Evolutionary conservation across 1,140 invertebrate species (phyloP), one percentile per base, ranked within the genome.

Genomic region (Venturia canescens): DNA sequence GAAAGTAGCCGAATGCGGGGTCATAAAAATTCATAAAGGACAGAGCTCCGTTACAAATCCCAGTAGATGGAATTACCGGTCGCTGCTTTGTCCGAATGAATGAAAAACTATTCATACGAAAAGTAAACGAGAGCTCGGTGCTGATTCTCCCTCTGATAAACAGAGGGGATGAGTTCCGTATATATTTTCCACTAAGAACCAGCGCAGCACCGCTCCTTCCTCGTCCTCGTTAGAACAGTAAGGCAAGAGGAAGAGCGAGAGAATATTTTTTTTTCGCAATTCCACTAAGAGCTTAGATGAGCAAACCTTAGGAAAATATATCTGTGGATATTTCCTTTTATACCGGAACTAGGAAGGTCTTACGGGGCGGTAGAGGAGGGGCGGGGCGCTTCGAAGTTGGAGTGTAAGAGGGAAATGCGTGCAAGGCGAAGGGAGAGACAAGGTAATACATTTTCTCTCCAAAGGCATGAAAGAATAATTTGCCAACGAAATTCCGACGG

Each of bases 391-490:
- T n/a, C n/a, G 72, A 74, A 66, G 31, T 34, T 53, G 6, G 13
- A 74, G 48, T 11, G 31, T 11, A 38, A 67, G 74, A 70, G 29
- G 27, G 48, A 80, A 82, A 53, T 34, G 48, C 74, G 50, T 44
- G 48, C 23, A 76, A 31, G 63, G n/a, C n/a, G 21, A 27, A 67
- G 72, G 70, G 29, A 66, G 29, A 66, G 74, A 79, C 75, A 75
- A 78, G 79, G 78, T 75, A 83, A 79, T 79, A 79, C 78, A 76
- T 82, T 69, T 69, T 82, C 67, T 70, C 71, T 69, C 57, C 29
- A 50, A 44, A 76, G 71, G 80, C 34, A 81, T 83, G 78, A 83
- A 83, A 83, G 80, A 82, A 81, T 83, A 83, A 83, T 83, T 83
- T 81, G 80, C 83, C 80, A 81, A 79, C 69, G 78, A 83, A 83